These are phyloP conservation scores for Pagrus major DNA, from an alignment of 2,113 vertebrate genomes.

Conservation along the genomic window DNA sequence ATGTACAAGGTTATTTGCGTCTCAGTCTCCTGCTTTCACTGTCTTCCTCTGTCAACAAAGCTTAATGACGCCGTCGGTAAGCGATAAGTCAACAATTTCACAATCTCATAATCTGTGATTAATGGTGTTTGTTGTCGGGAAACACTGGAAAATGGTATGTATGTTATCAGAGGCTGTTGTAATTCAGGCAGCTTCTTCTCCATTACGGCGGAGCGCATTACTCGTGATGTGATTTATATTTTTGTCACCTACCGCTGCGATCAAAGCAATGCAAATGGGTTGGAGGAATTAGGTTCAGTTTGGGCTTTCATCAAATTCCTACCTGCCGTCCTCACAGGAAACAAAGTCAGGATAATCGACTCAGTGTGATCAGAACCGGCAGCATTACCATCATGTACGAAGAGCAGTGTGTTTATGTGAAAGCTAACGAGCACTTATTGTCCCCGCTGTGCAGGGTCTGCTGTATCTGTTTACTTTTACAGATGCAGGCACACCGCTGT, in stretches of 20 bases:
- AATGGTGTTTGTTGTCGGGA: slow-evolving; percentile 39
- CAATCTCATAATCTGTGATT: slow-evolving; percentile 47
- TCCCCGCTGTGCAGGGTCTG: slow-evolving; percentile 30
- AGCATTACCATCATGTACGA: slow-evolving; percentile 31
- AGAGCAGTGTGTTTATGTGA: slow-evolving; percentile 46
- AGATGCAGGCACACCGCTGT: slow-evolving; percentile 38
- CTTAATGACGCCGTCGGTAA: slow-evolving; percentile 14
- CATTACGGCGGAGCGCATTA: slow-evolving; percentile 21
- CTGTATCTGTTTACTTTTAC: slow-evolving; percentile 38
- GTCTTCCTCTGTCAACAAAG: slow-evolving; percentile 6
- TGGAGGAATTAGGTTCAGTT: slow-evolving; percentile 13
- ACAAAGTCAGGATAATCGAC: slow-evolving; percentile 35
- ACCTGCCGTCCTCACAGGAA: slow-evolving; percentile 28
- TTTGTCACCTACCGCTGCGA: slow-evolving; percentile 22
- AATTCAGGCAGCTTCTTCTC: slow-evolving; percentile 16
- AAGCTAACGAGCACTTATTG: slow-evolving; percentile 49
- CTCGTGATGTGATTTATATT: slow-evolving; percentile 46
- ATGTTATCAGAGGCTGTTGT: not conserved
- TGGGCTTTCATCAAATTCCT: slow-evolving; percentile 48
- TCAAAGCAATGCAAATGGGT: slow-evolving; percentile 44
- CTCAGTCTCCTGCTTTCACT: slow-evolving; percentile 18
- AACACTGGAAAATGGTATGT: slow-evolving; percentile 5
- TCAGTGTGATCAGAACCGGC: slow-evolving; percentile 44
- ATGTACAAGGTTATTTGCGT: slow-evolving; percentile 14
- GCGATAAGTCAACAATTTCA: slow-evolving; percentile 39